These are phyloP conservation scores for Phyllostomus hastatus DNA, from an alignment of 2,113 vertebrate genomes.

Conservation along the genomic window DNA sequence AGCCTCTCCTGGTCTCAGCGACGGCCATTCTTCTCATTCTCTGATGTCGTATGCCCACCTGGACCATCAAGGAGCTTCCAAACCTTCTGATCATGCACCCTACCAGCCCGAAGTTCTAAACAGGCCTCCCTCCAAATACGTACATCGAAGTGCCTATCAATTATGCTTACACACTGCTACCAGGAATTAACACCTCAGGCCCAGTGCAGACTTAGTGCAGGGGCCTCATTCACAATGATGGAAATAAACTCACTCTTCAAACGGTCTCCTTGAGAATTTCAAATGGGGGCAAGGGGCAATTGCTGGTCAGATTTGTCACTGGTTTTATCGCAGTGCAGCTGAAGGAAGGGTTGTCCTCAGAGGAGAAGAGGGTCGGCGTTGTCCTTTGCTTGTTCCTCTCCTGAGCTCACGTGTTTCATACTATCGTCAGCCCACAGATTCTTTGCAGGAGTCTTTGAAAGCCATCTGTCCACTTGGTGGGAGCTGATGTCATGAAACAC, in stretches of 20 bases:
- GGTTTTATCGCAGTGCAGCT: not conserved
- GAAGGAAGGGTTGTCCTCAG: not conserved
- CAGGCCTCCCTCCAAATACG: no score
- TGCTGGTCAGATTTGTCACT: not conserved
- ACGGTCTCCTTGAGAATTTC: not conserved
- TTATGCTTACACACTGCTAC: not conserved
- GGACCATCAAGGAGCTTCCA: not conserved
- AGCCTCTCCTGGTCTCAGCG: not conserved
- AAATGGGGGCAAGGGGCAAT: not conserved
- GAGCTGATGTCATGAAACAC: not conserved
- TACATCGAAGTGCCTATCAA: not conserved
- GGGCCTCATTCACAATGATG: not conserved
- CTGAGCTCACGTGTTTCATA: not conserved
- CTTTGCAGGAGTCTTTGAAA: not conserved
- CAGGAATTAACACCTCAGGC: not conserved
- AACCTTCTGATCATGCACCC: not conserved
- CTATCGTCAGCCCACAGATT: not conserved
- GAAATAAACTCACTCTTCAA: not conserved
- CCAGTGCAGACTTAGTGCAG: not conserved
- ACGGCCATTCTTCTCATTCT: not conserved
- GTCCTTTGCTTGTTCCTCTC: not conserved
- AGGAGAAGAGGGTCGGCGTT: not conserved
- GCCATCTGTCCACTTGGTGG: not conserved
- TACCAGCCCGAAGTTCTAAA: not conserved
- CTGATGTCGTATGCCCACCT: not conserved